Base-by-base conservation (phyloP, 2,888 invertebrate species). In the Chloroclysta siterata region DNA sequence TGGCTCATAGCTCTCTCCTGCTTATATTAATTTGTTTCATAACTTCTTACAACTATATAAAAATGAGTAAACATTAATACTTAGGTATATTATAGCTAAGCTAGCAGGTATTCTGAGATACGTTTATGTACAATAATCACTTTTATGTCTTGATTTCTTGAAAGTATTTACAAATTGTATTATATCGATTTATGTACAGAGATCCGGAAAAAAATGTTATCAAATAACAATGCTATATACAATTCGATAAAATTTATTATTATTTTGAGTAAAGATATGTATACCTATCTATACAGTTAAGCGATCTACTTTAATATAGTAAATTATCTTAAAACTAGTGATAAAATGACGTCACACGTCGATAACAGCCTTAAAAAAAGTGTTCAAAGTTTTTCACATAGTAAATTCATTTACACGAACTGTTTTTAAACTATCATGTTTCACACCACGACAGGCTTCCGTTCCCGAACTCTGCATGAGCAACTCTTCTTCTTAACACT, bases 401-500 rank as follows among this genome's bases (percentile, higher is more conserved):
- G 22, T 53, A 54, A 44, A 48, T 55, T 63, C 60, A 60, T 39
- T 42, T 50, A 67, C 63, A 63, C 39, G 29, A 46, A 53, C 48
- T 14, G 15, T n/a, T 58, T 48, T n/a, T 2, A 5, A n/a, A 39
- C 7, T 8, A 46, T 46, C 36, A 6, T n/a, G 17, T 36, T 69
- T 78, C 75, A 90, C 28, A 90, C 92, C 61, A 92, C 72, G 28
- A 93, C 84, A 0, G 92, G 92, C 73, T 84, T 87, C n/a, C 92
- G 72, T 69, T 85, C 89, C 57, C 85, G 87, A 55, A 87, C 72
- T 76, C 84, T 90, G 76, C 92, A 92, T 33, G 92, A 92, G 72
- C 92, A 92, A 73, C 87, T 88, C 72, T 90, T 90, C 71, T 88
- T 88, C 70, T 78, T 87, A 15, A 83, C 78, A 74, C 81, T 79